Conservation (phyloP, 2,797 vertebrate genomes). For the Buceros bicornis region DNA sequence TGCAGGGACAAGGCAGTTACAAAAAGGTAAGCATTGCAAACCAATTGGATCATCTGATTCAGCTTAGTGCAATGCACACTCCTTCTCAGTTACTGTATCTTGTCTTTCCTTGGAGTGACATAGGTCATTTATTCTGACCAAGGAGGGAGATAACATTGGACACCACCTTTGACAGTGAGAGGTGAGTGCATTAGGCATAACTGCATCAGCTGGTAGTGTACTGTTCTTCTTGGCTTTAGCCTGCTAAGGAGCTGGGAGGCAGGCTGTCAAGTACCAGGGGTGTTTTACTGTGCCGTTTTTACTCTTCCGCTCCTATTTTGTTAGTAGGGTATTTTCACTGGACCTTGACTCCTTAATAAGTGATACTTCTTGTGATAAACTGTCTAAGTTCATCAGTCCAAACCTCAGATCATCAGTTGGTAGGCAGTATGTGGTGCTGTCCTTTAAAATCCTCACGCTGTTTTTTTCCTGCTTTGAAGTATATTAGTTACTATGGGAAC, state of each 20-base stretch:
- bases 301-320: neutral
- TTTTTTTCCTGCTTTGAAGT: slow-evolving; percentile 21
- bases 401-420: neutral
- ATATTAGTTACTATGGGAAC: slow-evolving; percentile 62
- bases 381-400: neutral
- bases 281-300: neutral
- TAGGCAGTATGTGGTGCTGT: neutral
- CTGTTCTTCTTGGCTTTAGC: neutral
- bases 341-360: neutral
- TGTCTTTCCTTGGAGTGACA: neutral
- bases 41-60: neutral
- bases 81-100: neutral
- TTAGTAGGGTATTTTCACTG: neutral
- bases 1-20: neutral
- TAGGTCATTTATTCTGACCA: neutral
- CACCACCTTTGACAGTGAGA: neutral
- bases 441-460: slow-evolving; percentile 25
- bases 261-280: neutral
- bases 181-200: neutral
- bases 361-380: neutral
- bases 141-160: neutral
- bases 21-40: neutral
- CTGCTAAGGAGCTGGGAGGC: neutral
- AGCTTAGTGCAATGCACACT: neutral
- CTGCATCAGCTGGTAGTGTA: neutral